Percentiles rank a stretch among this genome's conserved stretches.
phyloP scores from a whole-genome alignment of 1,140 invertebrate genomes.

The Hypothenemus hampei region DNA sequence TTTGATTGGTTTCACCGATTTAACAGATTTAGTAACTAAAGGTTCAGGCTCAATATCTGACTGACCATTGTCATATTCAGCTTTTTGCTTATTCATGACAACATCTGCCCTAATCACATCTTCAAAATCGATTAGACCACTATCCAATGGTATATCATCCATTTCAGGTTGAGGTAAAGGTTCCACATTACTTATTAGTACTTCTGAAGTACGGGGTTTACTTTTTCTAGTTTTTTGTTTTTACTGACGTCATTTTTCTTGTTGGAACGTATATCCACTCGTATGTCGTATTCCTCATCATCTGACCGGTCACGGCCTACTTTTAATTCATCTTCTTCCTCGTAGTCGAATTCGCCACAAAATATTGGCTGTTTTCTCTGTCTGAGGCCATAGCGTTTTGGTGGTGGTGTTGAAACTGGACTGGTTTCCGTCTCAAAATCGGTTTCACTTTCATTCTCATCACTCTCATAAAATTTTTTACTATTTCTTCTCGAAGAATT shows the following conservation, averaged over 20 bases:
- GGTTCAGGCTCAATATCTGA: not conserved
- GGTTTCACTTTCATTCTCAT: slow-evolving; percentile 34
- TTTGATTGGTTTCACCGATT: not conserved
- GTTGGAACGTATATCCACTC: slow-evolving; percentile 6
- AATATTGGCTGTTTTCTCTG: slow-evolving; percentile 31
- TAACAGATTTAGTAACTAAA: not conserved
- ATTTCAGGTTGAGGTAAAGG: slow-evolving; percentile 1
- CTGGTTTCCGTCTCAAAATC: slow-evolving; percentile 26
- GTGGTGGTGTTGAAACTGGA: slow-evolving; percentile 16
- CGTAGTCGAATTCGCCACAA: slow-evolving; percentile 32
- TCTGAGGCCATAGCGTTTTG: slow-evolving; percentile 34
- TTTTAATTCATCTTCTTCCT: slow-evolving; percentile 29
- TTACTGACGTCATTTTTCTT: slow-evolving; percentile 4
- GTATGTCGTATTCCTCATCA: slow-evolving; percentile 32
- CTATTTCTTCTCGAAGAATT: slow-evolving; percentile 9
- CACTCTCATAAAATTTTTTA: slow-evolving; percentile 29
- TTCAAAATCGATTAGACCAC: slow-evolving; percentile 35
- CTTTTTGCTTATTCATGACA: slow-evolving; percentile 33
- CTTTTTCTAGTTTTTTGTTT: slow-evolving; percentile 2
- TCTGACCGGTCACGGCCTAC: slow-evolving; percentile 13
- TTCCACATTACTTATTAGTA: slow-evolving; percentile 4
- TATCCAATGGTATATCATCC: slow-evolving; percentile 15
- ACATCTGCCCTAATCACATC: slow-evolving; percentile 37
- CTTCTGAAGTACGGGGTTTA: not conserved
- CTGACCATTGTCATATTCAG: slow-evolving; percentile 32